Evolutionary conservation across 2,888 invertebrate genomes (phyloP).

Genomic region (Spodoptera exigua): DNA sequence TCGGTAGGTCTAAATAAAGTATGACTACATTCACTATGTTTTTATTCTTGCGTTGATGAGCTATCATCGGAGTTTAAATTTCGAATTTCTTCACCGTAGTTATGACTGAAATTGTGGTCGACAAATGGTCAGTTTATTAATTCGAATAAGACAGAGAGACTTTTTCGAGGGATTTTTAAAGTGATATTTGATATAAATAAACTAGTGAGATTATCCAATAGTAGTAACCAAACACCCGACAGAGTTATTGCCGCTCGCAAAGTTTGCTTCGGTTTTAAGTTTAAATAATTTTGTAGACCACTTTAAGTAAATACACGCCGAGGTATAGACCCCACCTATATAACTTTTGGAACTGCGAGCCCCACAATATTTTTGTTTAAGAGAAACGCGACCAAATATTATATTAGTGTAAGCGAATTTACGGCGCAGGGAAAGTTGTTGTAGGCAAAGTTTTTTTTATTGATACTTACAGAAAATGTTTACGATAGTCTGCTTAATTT

Average conservation of each 20-base stretch:
- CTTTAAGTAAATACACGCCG: constrained; percentile 77
- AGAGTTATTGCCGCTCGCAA: constrained; percentile 74
- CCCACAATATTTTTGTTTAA: constrained; percentile 48
- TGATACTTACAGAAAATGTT: constrained; percentile 45
- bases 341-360: constrained; percentile 49
- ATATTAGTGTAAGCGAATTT: constrained; percentile 39
- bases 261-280: constrained; percentile 75
- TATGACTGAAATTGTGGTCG: no score
- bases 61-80: no score
- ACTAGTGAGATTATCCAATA: constrained; percentile 19
- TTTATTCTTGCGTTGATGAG: no score
- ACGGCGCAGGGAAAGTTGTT: constrained; percentile 30
- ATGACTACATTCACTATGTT: no score
- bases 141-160: no score
- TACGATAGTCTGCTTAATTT: constrained; percentile 25
- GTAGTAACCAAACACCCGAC: constrained; percentile 56
- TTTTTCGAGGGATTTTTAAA: no score
- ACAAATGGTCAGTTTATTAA: no score
- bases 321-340: constrained; percentile 54
- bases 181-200: constrained; percentile 14
- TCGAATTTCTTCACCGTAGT: no score
- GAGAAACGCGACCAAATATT: constrained; percentile 51
- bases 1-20: no score
- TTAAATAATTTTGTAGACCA: constrained; percentile 78
- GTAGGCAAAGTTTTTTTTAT: constrained; percentile 41